phyloP scores from a whole-genome alignment of 2,797 vertebrate genomes.

The Xenopus petersii region DNA sequence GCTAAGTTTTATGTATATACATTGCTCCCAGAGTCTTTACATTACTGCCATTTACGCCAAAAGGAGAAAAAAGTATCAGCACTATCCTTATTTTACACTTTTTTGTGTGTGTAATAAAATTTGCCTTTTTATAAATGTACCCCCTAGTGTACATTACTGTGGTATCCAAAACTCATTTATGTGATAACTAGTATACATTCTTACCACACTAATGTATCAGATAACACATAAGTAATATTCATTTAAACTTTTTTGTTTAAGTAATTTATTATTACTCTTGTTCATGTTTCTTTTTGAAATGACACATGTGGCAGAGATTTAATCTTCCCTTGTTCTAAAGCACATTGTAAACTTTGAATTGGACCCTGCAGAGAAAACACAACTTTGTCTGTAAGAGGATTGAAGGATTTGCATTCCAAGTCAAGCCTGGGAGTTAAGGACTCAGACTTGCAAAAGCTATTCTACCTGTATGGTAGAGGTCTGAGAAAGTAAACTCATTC shows the following conservation, averaged over 20 bases:
- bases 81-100: no score
- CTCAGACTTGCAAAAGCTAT: slow-evolving; percentile 19
- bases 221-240: neutral
- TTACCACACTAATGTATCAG: neutral
- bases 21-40: no score
- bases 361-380: slow-evolving; percentile 46
- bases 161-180: neutral
- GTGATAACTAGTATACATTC: neutral
- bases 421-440: slow-evolving; percentile 26
- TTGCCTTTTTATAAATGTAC: no score
- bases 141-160: neutral
- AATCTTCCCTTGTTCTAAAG: slow-evolving; percentile 24
- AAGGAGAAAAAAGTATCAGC: no score
- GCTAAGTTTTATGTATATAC: no score
- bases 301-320: slow-evolving; percentile 44
- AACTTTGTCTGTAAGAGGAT: slow-evolving; percentile 44
- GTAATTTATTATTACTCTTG: neutral
- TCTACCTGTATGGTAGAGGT: slow-evolving; percentile 52
- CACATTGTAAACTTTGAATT: slow-evolving; percentile 30
- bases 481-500: slow-evolving; percentile 84
- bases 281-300: slow-evolving; percentile 34
- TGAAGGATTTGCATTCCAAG: slow-evolving; percentile 46
- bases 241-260: neutral
- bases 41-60: no score
- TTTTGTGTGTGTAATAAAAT: no score